phyloP scores from a whole-genome alignment of 2,888 invertebrate species.

The Lottia gigantea region DNA sequence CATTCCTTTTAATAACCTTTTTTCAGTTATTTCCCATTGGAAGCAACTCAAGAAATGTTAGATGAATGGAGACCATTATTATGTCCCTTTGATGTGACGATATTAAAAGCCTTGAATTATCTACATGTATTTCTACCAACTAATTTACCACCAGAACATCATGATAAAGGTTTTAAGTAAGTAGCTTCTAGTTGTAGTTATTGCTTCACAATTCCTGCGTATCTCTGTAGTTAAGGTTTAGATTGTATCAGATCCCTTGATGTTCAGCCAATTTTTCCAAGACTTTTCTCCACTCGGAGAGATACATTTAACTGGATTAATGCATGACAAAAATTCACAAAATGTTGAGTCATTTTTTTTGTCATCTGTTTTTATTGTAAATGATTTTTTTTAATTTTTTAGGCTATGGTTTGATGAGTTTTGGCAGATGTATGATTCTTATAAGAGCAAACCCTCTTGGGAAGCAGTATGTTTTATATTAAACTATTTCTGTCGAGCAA shows the following conservation, averaged over 20 bases:
- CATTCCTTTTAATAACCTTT: not conserved
- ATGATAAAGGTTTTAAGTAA: conserved; percentile 73
- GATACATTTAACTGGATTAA: no score
- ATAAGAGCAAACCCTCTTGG: conserved; percentile 79
- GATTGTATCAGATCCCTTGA: no score
- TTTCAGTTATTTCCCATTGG: conserved; percentile 65
- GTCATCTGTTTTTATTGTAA: not conserved
- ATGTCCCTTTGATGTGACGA: conserved; percentile 76
- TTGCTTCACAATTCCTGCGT: no score
- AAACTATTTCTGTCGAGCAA: no score
- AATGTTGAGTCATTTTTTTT: not conserved
- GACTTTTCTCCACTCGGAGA: no score
- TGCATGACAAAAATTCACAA: not conserved
- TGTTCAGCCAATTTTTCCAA: no score
- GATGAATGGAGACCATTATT: conserved; percentile 84
- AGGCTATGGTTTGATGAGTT: conserved; percentile 85
- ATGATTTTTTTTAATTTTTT: conserved; percentile 42
- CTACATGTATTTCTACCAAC: conserved; percentile 84
- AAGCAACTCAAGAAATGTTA: conserved; percentile 86
- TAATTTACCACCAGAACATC: conserved; percentile 72
- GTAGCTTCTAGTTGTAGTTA: conserved; percentile 11
- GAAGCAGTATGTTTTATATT: conserved; percentile 71
- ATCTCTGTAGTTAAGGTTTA: no score
- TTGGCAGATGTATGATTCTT: conserved; percentile 82
- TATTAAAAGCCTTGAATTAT: conserved; percentile 69